Evolutionary conservation across 2,797 vertebrate genomes (phyloP), one percentile per base, ranked within the genome.

Genomic region (Enteromius anoplus): DNA sequence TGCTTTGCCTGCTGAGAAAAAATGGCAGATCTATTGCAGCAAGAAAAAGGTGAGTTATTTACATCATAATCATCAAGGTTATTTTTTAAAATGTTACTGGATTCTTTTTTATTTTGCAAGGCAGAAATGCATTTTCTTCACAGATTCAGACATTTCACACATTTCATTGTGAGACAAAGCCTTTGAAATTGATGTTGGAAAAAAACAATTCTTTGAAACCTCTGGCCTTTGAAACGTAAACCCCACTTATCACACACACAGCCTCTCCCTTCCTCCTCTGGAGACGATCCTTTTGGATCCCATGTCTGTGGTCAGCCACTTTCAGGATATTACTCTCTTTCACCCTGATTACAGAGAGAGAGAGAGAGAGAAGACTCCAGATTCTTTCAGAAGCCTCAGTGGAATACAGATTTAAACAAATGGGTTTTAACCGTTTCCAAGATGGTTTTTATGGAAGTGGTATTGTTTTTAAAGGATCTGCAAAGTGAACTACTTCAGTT

Each of bases 1-100:
- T 85, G 97, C 98, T 26, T 94, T 99, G 87, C 96, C 98, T 0
- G 96, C 96, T 2, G 98, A 98, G 94, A 98, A 99, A 94, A 99
- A 99, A 94, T 99, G 98, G 98, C 98, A 99, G 92, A 99, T 99
- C 89, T 99, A 98, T 90, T 99, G 97, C 96, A 99, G 97, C 95
- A 99, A 99, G 92, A 98, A 98, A 90, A 99, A 99, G 97, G 98
- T 98, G 89, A 90, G 93, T 88, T n/a, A 14, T 29, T 65, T 19
- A n/a, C 53, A 53, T 9, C 32, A 58, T n/a, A 17, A 75, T 55
- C 1, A 37, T 49, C 8, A 29, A 17, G 42, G 1, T 53, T 23
- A 49, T 49, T 15, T 71, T 49, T 73, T 26, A 5, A 19, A 29
- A 49, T 49, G 40, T 70, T n/a, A 26, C 40, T 45, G 45, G 42